Evolutionary conservation across 1,140 invertebrate species (phyloP).

Genomic region (Hirudo medicinalis): DNA sequence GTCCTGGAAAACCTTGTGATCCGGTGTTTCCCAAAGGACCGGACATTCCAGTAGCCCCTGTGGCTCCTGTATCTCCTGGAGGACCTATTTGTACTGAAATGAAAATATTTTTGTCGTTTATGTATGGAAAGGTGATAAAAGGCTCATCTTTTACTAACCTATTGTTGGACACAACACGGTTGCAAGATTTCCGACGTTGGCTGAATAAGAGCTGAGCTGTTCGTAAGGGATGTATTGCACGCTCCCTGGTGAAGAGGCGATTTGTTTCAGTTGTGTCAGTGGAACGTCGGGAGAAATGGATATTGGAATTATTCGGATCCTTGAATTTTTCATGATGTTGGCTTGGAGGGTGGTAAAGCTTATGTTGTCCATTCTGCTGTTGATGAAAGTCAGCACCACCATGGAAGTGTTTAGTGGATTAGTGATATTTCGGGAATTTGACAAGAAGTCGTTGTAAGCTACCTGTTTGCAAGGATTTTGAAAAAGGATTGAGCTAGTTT

Average conservation of each 20-base stretch:
- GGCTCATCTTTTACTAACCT: background rate
- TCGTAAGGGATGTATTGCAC: slow-evolving; percentile 8
- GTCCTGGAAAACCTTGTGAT: slow-evolving; percentile 10
- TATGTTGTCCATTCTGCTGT: slow-evolving; percentile 8
- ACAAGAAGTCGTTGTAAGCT: background rate
- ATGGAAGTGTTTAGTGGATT: background rate
- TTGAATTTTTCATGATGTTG: background rate
- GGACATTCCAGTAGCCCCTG: slow-evolving; percentile 13
- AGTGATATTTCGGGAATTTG: background rate
- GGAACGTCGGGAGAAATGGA: slow-evolving; percentile 6
- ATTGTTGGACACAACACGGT: slow-evolving; percentile 2
- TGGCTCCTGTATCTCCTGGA: slow-evolving; percentile 11
- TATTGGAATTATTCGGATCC: background rate
- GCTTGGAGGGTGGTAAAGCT: background rate
- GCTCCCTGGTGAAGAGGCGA: background rate
- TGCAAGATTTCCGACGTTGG: background rate
- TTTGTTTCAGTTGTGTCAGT: background rate
- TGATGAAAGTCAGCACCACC: background rate
- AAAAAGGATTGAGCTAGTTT: background rate
- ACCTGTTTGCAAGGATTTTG: background rate
- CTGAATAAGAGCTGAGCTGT: background rate
- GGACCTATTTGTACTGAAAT: background rate
- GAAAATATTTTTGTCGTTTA: background rate
- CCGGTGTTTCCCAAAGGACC: slow-evolving; percentile 13
- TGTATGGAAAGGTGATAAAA: background rate